phyloP scores from a whole-genome alignment of 2,113 vertebrate species.

The Seriola aureovittata region DNA sequence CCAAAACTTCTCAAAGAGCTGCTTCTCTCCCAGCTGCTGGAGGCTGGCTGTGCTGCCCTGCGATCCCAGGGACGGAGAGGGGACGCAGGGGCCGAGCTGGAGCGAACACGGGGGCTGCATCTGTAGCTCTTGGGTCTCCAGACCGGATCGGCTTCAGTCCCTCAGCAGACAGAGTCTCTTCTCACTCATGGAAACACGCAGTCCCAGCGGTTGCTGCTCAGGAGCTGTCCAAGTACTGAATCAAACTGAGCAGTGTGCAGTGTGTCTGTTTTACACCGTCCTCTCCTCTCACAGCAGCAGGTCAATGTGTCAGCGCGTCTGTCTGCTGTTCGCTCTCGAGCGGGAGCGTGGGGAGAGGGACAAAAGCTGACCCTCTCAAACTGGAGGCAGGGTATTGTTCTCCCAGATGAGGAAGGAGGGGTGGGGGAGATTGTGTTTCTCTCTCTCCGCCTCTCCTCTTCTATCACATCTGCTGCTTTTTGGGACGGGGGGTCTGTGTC shows the following conservation, averaged over 20 bases:
- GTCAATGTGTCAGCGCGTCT: conserved; percentile 72
- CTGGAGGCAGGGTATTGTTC: conserved; percentile 77
- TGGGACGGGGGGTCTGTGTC: conserved; percentile 41
- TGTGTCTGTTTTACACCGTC: conserved; percentile 8
- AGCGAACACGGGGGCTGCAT: conserved; percentile 66
- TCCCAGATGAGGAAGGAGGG: conserved; percentile 59
- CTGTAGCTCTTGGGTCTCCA: conserved; percentile 10
- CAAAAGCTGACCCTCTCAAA: conserved; percentile 74
- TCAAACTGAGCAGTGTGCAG: conserved; percentile 14
- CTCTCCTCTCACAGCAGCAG: conserved; percentile 55
- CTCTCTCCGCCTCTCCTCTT: conserved; percentile 59
- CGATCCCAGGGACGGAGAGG: conserved; percentile 50
- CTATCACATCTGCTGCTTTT: conserved; percentile 77
- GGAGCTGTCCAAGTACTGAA: conserved; percentile 89
- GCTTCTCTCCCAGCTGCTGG: conserved; percentile 92
- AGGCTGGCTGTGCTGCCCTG: conserved; percentile 80
- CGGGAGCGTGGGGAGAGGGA: conserved; percentile 54
- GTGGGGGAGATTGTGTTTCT: conserved; percentile 51
- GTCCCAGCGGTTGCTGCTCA: conserved; percentile 2
- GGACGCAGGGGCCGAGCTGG: conserved; percentile 47
- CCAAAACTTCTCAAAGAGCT: conserved; percentile 99
- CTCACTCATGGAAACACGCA: conserved; percentile 31
- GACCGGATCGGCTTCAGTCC: neutral
- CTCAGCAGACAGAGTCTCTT: neutral
- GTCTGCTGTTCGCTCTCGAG: conserved; percentile 55